Conservation (phyloP, 2,113 vertebrate genomes). For the Upupa epops region DNA sequence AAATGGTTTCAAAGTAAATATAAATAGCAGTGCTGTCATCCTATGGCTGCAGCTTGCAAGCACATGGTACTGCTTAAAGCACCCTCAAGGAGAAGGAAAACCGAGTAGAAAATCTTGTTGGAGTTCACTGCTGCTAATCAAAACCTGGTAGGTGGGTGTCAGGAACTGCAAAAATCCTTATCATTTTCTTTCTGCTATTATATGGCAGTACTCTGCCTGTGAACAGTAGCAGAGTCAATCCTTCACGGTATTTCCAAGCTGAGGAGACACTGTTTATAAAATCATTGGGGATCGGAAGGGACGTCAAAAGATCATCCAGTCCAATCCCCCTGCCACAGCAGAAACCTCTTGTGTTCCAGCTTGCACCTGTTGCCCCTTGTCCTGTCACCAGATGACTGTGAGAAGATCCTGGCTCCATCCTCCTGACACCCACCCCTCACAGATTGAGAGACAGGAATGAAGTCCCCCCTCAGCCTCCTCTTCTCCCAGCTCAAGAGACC, state of each 20-base stretch:
- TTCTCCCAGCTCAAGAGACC: too few species aligned
- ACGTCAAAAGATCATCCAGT: too few species aligned
- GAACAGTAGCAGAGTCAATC: not conserved
- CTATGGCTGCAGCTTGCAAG: not conserved
- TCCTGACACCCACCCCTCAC: too few species aligned
- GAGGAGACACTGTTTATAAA: not conserved
- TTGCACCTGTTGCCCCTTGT: too few species aligned
- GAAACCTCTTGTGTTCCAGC: too few species aligned
- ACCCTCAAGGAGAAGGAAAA: not conserved
- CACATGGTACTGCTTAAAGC: not conserved
- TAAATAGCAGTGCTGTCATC: not conserved
- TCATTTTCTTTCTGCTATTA: not conserved
- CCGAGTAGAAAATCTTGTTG: not conserved
- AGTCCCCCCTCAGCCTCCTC: too few species aligned
- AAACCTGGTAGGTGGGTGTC: not conserved
- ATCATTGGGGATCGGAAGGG: too few species aligned
- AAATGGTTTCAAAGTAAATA: not conserved
- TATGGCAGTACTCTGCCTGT: not conserved
- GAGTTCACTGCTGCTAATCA: not conserved
- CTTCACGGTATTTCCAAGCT: not conserved
- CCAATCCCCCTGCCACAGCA: too few species aligned
- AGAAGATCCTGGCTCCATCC: too few species aligned
- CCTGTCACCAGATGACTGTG: too few species aligned
- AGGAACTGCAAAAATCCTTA: not conserved
- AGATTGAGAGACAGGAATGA: too few species aligned